Percentiles rank a stretch among this genome's conserved stretches.
These are phyloP conservation scores for Xylota segnis DNA, from an alignment of 2,888 invertebrate species.

Conservation along the genomic window DNA sequence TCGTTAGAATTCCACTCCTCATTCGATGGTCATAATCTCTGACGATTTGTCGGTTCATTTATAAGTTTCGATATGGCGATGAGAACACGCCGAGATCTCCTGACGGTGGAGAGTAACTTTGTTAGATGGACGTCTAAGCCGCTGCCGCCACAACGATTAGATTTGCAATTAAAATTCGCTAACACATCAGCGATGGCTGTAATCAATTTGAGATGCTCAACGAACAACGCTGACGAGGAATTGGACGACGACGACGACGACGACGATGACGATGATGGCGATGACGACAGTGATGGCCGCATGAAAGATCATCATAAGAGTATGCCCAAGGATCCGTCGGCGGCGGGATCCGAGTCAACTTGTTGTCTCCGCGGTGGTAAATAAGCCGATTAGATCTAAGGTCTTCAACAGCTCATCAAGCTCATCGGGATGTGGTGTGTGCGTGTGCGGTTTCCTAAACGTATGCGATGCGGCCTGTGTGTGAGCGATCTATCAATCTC, in stretches of 20 bases:
- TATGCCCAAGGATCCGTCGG: constrained; percentile 28
- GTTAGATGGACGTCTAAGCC: constrained; percentile 54
- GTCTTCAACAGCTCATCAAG: constrained; percentile 56
- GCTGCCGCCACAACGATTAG: constrained; percentile 55
- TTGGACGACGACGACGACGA: constrained; percentile 8
- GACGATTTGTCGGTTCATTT: constrained; percentile 65
- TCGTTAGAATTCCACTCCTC: constrained; percentile 51
- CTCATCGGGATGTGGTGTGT: not conserved
- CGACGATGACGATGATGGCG: constrained; percentile 29
- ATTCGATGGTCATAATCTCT: constrained; percentile 37
- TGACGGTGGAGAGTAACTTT: constrained; percentile 18
- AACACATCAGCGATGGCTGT: constrained; percentile 32
- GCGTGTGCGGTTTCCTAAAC: not conserved
- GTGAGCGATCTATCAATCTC: constrained; percentile 45
- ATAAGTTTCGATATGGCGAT: constrained; percentile 49
- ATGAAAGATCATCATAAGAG: constrained; percentile 25
- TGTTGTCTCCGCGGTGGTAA: constrained; percentile 33
- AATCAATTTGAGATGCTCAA: constrained; percentile 63
- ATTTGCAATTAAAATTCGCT: constrained; percentile 71
- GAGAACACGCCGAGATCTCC: constrained; percentile 30
- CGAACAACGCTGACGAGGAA: constrained; percentile 36
- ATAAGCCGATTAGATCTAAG: constrained; percentile 59
- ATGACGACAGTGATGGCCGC: constrained; percentile 48
- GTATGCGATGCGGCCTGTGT: not conserved
- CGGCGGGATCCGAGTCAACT: constrained; percentile 23